Conservation (phyloP, 2,113 vertebrate genomes). For the Morone saxatilis region DNA sequence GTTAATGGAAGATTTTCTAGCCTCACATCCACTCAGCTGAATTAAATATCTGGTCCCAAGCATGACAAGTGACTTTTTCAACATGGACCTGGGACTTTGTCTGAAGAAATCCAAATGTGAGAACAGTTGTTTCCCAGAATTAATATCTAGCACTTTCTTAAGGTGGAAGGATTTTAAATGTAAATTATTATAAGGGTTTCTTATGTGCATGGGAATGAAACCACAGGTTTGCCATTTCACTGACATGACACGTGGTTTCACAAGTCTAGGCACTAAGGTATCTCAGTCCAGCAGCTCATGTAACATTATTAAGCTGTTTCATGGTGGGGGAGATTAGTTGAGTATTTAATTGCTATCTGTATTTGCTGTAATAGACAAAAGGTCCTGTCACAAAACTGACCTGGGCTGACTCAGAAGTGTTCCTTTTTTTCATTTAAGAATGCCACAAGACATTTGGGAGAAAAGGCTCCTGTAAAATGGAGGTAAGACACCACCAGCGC, state of each 20-base stretch:
- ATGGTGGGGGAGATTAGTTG: neutral
- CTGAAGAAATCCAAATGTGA: conserved; percentile 1
- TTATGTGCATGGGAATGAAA: conserved; percentile 3
- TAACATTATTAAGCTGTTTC: conserved; percentile 27
- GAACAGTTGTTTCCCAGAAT: conserved; percentile 11
- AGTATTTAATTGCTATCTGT: conserved; percentile 4
- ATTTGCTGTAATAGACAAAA: conserved; percentile 29
- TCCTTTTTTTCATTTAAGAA: conserved; percentile 17
- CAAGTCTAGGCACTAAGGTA: neutral
- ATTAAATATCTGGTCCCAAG: conserved; percentile 55
- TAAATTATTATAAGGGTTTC: neutral
- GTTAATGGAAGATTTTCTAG: conserved; percentile 46
- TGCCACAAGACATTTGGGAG: conserved; percentile 27
- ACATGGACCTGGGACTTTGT: neutral
- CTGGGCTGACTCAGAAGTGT: conserved; percentile 9
- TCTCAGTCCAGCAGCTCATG: conserved; percentile 29
- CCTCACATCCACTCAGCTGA: conserved; percentile 43
- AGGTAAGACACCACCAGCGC: conserved; percentile 36
- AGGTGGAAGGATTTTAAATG: conserved; percentile 4
- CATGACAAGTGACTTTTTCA: conserved; percentile 26
- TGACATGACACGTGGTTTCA: conserved; percentile 33
- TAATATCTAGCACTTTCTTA: neutral
- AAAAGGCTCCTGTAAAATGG: conserved; percentile 20
- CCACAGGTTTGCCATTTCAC: neutral
- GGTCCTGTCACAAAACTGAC: neutral